A percentile compares a stretch with the other conserved stretches of the same genome.
Evolutionary conservation across 2,797 vertebrate species (phyloP).

Genomic region (Chiloscyllium punctatum): DNA sequence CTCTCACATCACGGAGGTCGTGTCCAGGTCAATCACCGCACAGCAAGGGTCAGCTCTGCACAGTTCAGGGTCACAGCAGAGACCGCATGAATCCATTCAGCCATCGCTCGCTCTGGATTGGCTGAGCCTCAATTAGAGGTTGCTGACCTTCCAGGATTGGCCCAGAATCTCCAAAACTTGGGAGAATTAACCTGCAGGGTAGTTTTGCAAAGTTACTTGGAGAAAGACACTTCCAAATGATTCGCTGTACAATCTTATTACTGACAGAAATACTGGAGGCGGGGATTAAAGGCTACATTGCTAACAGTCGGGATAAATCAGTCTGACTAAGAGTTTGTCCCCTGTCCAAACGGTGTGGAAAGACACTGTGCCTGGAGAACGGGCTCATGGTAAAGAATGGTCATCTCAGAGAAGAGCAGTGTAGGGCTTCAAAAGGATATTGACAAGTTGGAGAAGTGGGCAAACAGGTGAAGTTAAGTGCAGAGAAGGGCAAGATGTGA

Average conservation of each 20-base stretch:
- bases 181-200: neutral
- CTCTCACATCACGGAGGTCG: neutral
- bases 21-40: neutral
- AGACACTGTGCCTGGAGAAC: neutral
- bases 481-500: too few relatives aligned
- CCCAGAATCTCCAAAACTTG: neutral
- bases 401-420: too few relatives aligned
- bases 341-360: neutral
- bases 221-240: neutral
- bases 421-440: too few relatives aligned
- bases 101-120: neutral
- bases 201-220: neutral
- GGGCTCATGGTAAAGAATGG: neutral
- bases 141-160: neutral
- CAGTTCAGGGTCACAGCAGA: neutral
- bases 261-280: neutral
- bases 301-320: neutral
- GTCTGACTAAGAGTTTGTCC: neutral
- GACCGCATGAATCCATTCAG: neutral
- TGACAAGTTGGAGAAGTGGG: too few relatives aligned
- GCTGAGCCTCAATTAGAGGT: neutral
- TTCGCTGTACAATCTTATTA: neutral
- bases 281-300: neutral
- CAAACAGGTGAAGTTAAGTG: too few relatives aligned
- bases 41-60: neutral